Conservation (phyloP, 1,140 invertebrate species). For the Atopsyche davidsoni region DNA sequence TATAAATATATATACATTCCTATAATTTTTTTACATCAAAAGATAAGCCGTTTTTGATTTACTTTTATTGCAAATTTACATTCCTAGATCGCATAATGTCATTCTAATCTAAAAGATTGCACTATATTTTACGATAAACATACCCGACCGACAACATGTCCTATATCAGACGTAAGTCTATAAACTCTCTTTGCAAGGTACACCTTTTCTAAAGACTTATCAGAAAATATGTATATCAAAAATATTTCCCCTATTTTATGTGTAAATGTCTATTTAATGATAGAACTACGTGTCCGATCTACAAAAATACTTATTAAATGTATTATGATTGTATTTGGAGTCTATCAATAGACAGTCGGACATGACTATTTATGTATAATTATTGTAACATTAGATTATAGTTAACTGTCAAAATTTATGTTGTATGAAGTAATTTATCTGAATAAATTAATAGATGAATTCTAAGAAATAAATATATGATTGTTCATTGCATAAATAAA, state of each 20-base stretch:
- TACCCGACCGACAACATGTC: no score
- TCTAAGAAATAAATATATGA: no score
- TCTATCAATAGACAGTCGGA: constrained; percentile 12
- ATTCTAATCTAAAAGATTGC: no score
- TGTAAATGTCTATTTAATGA: constrained; percentile 21
- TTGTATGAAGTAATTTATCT: constrained; percentile 30
- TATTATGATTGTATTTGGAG: constrained; percentile 1
- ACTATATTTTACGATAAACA: no score
- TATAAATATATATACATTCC: no score
- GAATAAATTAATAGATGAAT: constrained; percentile 30
- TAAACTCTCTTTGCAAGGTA: neutral
- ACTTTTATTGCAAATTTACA: no score
- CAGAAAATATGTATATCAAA: constrained; percentile 20
- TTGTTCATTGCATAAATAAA: no score
- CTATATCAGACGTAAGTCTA: neutral
- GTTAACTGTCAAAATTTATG: constrained; percentile 29
- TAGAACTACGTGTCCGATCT: constrained; percentile 9
- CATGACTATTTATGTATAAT: constrained; percentile 18
- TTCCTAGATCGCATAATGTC: no score
- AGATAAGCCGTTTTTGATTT: no score
- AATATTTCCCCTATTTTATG: constrained; percentile 26
- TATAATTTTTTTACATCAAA: no score
- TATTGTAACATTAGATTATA: constrained; percentile 29
- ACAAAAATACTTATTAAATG: no score
- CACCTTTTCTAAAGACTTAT: constrained; percentile 12